phyloP scores from a whole-genome alignment of 2,113 vertebrate genomes.

The Psilopsiagon aymara region DNA sequence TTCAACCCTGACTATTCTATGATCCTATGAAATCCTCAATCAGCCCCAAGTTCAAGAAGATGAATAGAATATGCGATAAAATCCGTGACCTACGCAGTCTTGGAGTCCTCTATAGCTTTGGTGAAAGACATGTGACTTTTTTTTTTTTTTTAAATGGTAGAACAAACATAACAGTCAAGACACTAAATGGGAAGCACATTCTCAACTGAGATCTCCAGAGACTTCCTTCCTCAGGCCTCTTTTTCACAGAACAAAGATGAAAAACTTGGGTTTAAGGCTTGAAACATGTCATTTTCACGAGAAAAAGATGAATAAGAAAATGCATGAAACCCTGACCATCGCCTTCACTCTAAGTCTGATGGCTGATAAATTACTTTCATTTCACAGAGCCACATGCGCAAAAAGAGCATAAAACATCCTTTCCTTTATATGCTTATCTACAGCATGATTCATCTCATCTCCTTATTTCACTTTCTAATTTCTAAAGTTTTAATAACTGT shows the following conservation, averaged over 20 bases:
- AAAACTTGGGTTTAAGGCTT: neutral
- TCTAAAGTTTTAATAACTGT: neutral
- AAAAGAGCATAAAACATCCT: neutral
- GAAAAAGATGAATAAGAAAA: neutral
- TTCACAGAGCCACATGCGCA: neutral
- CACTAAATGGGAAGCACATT: neutral
- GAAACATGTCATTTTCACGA: neutral
- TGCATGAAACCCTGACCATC: neutral
- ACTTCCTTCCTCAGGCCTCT: neutral
- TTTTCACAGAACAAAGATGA: neutral
- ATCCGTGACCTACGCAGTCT: neutral
- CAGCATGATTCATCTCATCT: neutral
- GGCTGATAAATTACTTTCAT: neutral
- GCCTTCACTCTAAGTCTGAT: neutral
- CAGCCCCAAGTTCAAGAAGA: neutral
- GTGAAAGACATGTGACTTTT: fast-evolving
- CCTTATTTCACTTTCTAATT: neutral
- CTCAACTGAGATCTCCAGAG: neutral
- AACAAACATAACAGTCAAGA: fast-evolving
- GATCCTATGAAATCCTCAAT: neutral
- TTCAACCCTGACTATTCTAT: too few relatives aligned
- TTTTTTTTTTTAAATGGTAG: neutral
- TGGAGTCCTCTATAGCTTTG: neutral
- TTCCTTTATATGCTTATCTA: neutral
- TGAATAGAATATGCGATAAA: neutral